Percentiles rank a stretch among this genome's conserved stretches.
Evolutionary conservation across 2,797 vertebrate genomes (phyloP).

Genomic region (Micropoecilia bifurca): DNA sequence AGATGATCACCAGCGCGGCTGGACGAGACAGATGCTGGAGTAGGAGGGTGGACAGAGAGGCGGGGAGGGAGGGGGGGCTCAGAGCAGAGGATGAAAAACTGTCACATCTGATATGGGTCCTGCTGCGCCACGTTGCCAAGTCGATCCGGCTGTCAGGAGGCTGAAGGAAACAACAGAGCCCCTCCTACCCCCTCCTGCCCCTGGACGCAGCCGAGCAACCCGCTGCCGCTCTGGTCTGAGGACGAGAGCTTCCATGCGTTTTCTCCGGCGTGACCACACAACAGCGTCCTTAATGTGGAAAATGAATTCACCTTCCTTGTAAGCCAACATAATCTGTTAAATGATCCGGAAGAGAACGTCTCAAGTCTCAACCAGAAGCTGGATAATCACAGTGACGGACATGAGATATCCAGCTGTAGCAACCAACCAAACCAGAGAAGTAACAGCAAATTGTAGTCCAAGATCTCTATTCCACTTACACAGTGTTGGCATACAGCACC

Average conservation of each 20-base stretch:
- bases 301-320: background rate
- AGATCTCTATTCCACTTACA: background rate
- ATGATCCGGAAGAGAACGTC: background rate
- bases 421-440: background rate
- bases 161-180: constrained; percentile 16
- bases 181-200: background rate
- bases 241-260: background rate
- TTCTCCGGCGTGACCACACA: background rate
- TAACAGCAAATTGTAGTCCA: background rate
- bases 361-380: background rate
- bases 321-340: background rate
- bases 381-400: background rate
- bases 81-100: constrained; percentile 43
- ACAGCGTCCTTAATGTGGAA: background rate
- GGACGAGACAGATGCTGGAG: constrained; percentile 55
- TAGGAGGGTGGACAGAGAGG: background rate
- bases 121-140: constrained; percentile 16
- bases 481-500: background rate
- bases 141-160: constrained; percentile 32
- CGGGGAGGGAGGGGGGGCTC: constrained; percentile 5
- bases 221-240: background rate
- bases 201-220: constrained; percentile 5
- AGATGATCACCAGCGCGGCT: constrained; percentile 19
- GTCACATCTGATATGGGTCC: constrained; percentile 55
- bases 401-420: background rate